These are phyloP conservation scores for Alouatta palliata DNA, from an alignment of 2,113 vertebrate species.

Conservation along the genomic window DNA sequence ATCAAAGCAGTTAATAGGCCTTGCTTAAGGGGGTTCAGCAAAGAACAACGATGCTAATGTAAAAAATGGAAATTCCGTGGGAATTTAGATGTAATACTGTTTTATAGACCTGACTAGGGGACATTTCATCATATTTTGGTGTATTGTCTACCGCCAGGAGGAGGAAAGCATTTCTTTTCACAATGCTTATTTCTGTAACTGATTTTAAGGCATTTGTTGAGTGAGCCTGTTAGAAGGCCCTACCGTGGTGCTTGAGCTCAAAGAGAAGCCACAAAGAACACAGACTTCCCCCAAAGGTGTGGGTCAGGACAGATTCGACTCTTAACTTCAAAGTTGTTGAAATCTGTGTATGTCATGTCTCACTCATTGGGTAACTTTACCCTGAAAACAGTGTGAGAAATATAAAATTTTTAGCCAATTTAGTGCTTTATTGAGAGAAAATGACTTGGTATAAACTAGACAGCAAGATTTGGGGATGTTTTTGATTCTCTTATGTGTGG, in stretches of 20 bases:
- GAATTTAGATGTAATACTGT: not conserved
- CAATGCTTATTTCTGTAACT: rapidly evolving
- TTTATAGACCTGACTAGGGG: not conserved
- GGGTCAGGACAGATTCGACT: not conserved
- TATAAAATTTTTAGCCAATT: not conserved
- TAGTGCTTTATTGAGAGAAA: not conserved
- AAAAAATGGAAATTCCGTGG: too few relatives aligned
- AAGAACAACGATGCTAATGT: not conserved
- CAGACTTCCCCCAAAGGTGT: not conserved
- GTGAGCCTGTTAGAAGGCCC: not conserved
- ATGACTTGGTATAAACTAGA: not conserved
- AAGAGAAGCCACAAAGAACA: not conserved
- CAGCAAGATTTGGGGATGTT: not conserved
- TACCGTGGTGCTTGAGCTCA: not conserved
- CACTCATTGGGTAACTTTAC: rapidly evolving
- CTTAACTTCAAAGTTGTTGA: not conserved
- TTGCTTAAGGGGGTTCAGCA: not conserved
- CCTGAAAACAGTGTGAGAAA: not conserved
- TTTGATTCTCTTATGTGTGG: not conserved
- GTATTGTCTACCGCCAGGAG: rapidly evolving
- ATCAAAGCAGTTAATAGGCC: rapidly evolving
- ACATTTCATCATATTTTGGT: not conserved
- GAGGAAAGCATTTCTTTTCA: not conserved
- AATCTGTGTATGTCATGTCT: rapidly evolving
- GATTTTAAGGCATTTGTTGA: too few relatives aligned